Conservation (phyloP, 2,113 vertebrate species). For the Lathamus discolor region DNA sequence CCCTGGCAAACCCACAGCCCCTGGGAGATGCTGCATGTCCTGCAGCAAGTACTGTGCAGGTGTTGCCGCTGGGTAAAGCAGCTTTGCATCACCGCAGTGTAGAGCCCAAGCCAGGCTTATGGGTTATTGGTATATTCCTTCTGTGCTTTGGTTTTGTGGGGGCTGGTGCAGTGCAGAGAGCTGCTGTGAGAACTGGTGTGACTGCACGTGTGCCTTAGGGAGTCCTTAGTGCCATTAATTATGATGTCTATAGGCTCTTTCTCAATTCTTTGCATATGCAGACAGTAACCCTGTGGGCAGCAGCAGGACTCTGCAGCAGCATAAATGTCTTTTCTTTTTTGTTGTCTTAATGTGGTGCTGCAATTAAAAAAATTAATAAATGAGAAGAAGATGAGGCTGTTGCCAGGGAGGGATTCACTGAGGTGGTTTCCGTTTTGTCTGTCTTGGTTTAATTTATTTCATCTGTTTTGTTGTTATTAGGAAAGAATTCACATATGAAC, state of each 20-base stretch:
- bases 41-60: accelerated
- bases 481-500: background rate
- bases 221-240: background rate
- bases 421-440: background rate
- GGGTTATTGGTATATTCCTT: background rate
- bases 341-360: background rate
- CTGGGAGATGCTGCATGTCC: background rate
- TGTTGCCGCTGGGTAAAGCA: background rate
- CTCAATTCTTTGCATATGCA: background rate
- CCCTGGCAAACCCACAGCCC: background rate
- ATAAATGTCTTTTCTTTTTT: background rate
- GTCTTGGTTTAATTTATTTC: background rate
- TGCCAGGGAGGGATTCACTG: background rate
- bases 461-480: background rate
- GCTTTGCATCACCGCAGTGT: background rate
- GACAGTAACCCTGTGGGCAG: constrained; percentile 3
- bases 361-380: background rate
- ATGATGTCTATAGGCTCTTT: background rate
- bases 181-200: background rate
- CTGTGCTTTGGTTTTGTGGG: background rate
- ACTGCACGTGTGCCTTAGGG: background rate
- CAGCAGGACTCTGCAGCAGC: background rate
- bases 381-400: background rate
- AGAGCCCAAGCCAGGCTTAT: background rate
- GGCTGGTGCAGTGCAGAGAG: background rate